Base-by-base conservation (phyloP, 2,888 invertebrate species). In the Gandaritis pyraliata region DNA sequence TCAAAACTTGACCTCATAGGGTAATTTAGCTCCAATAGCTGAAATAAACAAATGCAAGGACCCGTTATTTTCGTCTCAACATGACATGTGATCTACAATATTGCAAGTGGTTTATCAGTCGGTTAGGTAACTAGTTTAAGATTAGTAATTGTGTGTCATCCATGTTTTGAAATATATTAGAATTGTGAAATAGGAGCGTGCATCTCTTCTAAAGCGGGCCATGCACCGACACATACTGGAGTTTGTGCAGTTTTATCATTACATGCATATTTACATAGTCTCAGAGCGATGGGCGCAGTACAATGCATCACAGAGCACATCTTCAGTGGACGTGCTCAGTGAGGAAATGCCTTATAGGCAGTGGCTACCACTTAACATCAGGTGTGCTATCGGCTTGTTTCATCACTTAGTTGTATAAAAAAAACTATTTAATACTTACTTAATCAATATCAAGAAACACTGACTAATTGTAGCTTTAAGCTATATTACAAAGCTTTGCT, bases 31-130 rank as follows among this genome's bases (percentile, higher is more conserved):
- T 16, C 16, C 16, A 10, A 16, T 41, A 13, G 7, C 41, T 8
- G 6, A 43, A 13, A 43, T 41, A 5, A 41, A 15, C 41, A 13
- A 15, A 29, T 7, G 7, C 29, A 13, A 47, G 23, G 33, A 66
- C 64, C 57, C 56, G 57, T 61, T 50, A 46, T 2, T 23, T 51
- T 60, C 62, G 60, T 65, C 58, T 46, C 8, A 23, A 15, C 13
- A 33, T 41, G 6, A 15, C 13, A 33, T 41, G 6, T 41, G 30
- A 48, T 36, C 36, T 11, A 49, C 47, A 61, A 54, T 57, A 53
- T 61, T 57, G 56, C 65, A 62, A 65, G 67, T 69, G 64, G 13
- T 65, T 61, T 69, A 69, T 59, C 58, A 46, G 43, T 54, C 18
- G 49, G 58, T 65, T 60, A 60, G 57, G 65, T 65, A 66, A 66